Conservation (phyloP, 2,113 vertebrate genomes). For the Anarrhichthys ocellatus region DNA sequence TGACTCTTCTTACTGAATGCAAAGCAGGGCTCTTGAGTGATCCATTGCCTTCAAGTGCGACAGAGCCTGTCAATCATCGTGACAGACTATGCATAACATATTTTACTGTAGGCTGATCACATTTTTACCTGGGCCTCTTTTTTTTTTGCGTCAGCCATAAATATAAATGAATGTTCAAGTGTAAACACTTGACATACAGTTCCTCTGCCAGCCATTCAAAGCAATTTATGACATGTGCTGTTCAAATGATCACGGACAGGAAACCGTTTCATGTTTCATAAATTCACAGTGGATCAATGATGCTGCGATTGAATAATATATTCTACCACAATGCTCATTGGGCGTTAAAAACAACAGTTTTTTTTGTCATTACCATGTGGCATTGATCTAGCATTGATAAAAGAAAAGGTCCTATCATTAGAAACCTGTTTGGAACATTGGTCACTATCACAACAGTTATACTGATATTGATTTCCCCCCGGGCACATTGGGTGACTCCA, state of each 20-base stretch:
- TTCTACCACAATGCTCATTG: constrained; percentile 5
- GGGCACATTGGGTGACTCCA: constrained; percentile 34
- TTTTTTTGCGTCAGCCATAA: constrained; percentile 18
- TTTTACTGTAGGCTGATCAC: constrained; percentile 32
- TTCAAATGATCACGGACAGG: constrained; percentile 14
- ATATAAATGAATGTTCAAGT: constrained; percentile 33
- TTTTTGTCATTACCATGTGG: constrained; percentile 41
- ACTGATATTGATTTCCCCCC: constrained; percentile 62
- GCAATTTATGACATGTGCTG: background rate
- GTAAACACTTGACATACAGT: constrained; percentile 7
- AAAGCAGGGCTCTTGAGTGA: constrained; percentile 61
- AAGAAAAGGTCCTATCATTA: constrained; percentile 57
- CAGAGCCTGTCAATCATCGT: constrained; percentile 52
- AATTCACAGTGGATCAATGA: constrained; percentile 27
- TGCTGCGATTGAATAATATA: constrained; percentile 29
- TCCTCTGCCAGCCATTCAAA: background rate
- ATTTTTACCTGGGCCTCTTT: constrained; percentile 6
- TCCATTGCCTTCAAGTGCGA: constrained; percentile 50
- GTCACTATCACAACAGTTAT: constrained; percentile 54
- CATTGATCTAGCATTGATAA: constrained; percentile 58
- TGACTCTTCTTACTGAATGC: constrained; percentile 54
- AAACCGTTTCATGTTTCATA: constrained; percentile 28
- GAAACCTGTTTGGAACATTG: constrained; percentile 55
- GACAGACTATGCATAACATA: constrained; percentile 36
- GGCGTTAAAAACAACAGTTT: constrained; percentile 21